A percentile compares a stretch with the other conserved stretches of the same genome.
Evolutionary conservation across 2,797 vertebrate genomes (phyloP).

Genomic region (Megaceryle alcyon): DNA sequence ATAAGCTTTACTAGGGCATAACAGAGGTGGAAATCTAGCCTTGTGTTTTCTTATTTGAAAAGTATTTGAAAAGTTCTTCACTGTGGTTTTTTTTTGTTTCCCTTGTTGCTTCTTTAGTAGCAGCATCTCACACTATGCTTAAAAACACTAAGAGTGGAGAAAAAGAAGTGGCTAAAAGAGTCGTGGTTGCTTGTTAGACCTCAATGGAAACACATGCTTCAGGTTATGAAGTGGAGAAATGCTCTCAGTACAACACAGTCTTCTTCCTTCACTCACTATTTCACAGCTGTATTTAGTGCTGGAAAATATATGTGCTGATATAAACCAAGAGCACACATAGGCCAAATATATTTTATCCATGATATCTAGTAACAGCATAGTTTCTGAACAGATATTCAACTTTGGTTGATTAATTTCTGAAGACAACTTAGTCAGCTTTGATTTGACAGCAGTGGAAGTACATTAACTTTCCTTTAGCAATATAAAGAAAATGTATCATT

Average conservation of each 20-base stretch:
- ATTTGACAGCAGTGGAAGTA: neutral
- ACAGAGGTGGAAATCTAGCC: neutral
- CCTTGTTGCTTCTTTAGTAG: neutral
- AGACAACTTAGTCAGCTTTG: neutral
- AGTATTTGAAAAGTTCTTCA: neutral
- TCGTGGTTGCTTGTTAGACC: neutral
- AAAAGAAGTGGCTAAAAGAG: neutral
- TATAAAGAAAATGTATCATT: neutral
- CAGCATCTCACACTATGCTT: neutral
- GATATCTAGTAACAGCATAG: neutral
- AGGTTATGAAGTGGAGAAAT: slow-evolving; percentile 34
- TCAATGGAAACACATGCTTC: slow-evolving; percentile 28
- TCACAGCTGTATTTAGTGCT: slow-evolving; percentile 56
- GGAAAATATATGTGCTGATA: slow-evolving; percentile 36
- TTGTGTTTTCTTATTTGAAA: neutral
- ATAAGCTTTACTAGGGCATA: neutral
- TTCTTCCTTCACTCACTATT: slow-evolving; percentile 11
- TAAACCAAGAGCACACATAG: neutral
- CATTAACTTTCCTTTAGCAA: neutral
- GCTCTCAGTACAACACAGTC: neutral
- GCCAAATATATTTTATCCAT: neutral
- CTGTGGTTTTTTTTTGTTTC: neutral
- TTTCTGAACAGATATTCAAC: neutral
- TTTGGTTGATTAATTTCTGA: neutral
- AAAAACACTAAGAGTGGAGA: neutral